Evolutionary conservation across 1,140 invertebrate genomes (phyloP).

Genomic region (Drosophila malerkotliana): DNA sequence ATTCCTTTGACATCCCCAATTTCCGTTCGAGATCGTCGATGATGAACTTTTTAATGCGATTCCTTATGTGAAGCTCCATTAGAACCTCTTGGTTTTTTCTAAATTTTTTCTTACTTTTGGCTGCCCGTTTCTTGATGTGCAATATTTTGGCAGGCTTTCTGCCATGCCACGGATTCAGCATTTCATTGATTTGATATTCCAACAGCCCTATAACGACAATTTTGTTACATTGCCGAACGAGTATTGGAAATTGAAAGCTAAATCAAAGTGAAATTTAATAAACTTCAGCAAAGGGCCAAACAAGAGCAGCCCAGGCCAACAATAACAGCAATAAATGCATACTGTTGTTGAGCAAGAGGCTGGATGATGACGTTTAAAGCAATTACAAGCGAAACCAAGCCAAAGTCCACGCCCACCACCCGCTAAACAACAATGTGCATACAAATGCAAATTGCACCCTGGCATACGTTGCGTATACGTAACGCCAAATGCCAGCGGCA

Average conservation of each 20-base stretch:
- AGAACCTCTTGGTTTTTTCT: slow-evolving; percentile 1
- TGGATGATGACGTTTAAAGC: slow-evolving; percentile 77
- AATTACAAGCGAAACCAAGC: slow-evolving; percentile 65
- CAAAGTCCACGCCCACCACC: slow-evolving; percentile 19
- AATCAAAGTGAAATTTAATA: slow-evolving; percentile 64
- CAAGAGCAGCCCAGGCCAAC: slow-evolving; percentile 10
- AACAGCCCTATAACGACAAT: slow-evolving; percentile 16
- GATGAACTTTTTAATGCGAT: slow-evolving; percentile 30
- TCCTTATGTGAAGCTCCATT: slow-evolving; percentile 4
- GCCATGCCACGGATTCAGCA: slow-evolving; percentile 40
- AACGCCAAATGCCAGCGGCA: slow-evolving; percentile 69
- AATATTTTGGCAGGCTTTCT: not conserved
- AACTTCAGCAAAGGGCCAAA: slow-evolving; percentile 40
- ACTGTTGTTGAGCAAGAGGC: slow-evolving; percentile 20
- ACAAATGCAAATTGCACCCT: slow-evolving; percentile 74
- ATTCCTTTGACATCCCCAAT: not conserved
- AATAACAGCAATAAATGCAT: slow-evolving; percentile 46
- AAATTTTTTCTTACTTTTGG: not conserved
- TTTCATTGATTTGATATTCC: slow-evolving; percentile 1
- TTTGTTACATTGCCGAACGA: slow-evolving; percentile 18
- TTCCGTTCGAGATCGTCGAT: slow-evolving; percentile 25
- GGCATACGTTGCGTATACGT: slow-evolving; percentile 77
- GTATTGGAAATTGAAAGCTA: slow-evolving; percentile 54
- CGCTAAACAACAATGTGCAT: slow-evolving; percentile 71
- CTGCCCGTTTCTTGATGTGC: slow-evolving; percentile 15